Evolutionary conservation across 2,113 vertebrate genomes (phyloP), one percentile per base, ranked within the genome.

Genomic region (Tichodroma muraria): DNA sequence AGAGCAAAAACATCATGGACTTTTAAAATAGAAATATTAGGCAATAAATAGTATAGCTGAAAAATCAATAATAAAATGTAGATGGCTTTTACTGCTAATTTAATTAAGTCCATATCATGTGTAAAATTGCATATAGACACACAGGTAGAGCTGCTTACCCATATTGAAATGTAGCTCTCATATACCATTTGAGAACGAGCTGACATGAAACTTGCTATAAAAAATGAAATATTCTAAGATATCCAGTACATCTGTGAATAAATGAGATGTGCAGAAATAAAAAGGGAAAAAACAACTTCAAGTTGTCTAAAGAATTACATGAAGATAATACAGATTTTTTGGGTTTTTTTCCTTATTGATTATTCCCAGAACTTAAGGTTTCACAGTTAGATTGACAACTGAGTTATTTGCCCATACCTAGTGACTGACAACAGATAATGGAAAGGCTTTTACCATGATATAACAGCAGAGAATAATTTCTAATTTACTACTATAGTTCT

Each of bases 361-460:
- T 98, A 98, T 97, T 97, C 97, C 91, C 95, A 97, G 96, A 97
- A 97, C 97, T 98, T 97, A 89, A 92, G 88, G 90, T 97, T 98
- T 98, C 98, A 97, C 96, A 86, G 97, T 96, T 95, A 97, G 98
- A 98, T 98, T 98, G 98, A 98, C 98, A 98, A 93, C 98, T 97
- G 97, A 98, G 98, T 98, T 98, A 98, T 98, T 98, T 97, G 97
- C 96, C 97, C 97, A 97, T 98, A 98, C 97, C 96, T 73, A 83
- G 97, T 98, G 98, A 99, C 97, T 98, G 98, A 98, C 98, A 97
- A 97, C 97, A 98, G 97, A 97, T 98, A 98, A 99, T 98, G 97
- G 98, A 97, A 98, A 98, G 98, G 98, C 98, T 98, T 98, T 98
- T 98, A 97, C 98, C 96, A 94, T 97, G 96, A 97, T 98, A 97